These are phyloP conservation scores for Sitophilus oryzae DNA, from an alignment of 1,140 invertebrate genomes.

Conservation along the genomic window DNA sequence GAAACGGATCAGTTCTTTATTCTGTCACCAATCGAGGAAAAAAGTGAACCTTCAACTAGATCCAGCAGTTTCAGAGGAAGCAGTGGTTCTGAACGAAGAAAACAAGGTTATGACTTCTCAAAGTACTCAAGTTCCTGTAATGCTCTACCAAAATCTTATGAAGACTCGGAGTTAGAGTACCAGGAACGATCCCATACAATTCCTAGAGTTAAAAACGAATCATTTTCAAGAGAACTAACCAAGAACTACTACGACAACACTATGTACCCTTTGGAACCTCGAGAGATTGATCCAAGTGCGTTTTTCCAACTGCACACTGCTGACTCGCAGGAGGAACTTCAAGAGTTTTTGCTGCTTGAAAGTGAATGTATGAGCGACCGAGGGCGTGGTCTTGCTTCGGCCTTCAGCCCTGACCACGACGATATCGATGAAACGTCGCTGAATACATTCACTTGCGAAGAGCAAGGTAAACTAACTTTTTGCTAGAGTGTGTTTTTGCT, in stretches of 20 bases:
- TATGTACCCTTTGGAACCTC: conserved; percentile 52
- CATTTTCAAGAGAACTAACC: conserved; percentile 9
- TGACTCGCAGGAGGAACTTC: conserved; percentile 59
- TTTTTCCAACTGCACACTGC: conserved; percentile 56
- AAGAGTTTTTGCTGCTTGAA: conserved; percentile 60
- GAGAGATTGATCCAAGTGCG: conserved; percentile 53
- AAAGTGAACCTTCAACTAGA: conserved; percentile 50
- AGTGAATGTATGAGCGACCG: conserved; percentile 55
- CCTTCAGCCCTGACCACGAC: conserved; percentile 37
- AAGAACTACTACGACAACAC: conserved; percentile 38
- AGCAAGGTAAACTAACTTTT: conserved; percentile 31
- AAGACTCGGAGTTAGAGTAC: conserved; percentile 15
- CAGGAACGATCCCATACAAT: conserved; percentile 51
- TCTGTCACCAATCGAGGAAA: conserved; percentile 55
- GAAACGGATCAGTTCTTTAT: conserved; percentile 31
- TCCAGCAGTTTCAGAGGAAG: conserved; percentile 44
- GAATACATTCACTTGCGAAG: conserved; percentile 1
- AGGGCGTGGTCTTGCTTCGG: conserved; percentile 47
- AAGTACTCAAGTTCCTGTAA: conserved; percentile 38
- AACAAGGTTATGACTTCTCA: conserved; percentile 15
- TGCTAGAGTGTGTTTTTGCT: conserved; percentile 19
- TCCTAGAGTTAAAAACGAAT: conserved; percentile 45
- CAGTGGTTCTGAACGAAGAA: conserved; percentile 31
- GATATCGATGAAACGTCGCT: not conserved
- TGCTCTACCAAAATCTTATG: conserved; percentile 33